A percentile compares a stretch with the other conserved stretches of the same genome.
Conservation (phyloP, 2,888 invertebrate genomes). For the Elegia similella region DNA sequence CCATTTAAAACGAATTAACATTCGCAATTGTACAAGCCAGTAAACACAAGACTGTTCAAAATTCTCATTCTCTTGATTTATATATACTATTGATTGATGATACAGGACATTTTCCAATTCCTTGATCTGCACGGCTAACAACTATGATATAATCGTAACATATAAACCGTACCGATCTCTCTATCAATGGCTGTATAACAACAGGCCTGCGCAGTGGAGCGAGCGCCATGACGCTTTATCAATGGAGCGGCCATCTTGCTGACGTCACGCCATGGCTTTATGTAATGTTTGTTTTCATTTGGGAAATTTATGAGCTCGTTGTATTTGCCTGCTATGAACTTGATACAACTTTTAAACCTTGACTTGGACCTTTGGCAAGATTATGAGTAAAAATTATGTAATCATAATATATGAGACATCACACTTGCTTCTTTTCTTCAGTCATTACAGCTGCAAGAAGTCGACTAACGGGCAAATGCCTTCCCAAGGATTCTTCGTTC, state of each 20-base stretch:
- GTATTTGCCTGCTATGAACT: slow-evolving; percentile 10
- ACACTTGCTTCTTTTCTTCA: too few species aligned
- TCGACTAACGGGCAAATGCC: too few species aligned
- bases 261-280: slow-evolving; percentile 69
- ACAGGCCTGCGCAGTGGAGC: slow-evolving; percentile 47
- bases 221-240: slow-evolving; percentile 60
- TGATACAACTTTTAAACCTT: background rate
- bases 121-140: background rate
- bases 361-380: background rate
- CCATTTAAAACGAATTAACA: too few species aligned
- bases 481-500: too few species aligned
- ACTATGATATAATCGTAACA: slow-evolving; percentile 27
- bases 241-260: slow-evolving; percentile 71
- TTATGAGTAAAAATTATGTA: too few species aligned
- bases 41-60: too few species aligned
- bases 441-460: too few species aligned
- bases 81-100: too few species aligned
- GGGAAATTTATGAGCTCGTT: slow-evolving; percentile 43
- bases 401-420: too few species aligned
- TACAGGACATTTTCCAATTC: too few species aligned
- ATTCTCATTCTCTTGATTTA: too few species aligned
- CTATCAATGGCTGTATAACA: slow-evolving; percentile 72
- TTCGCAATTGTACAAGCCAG: too few species aligned
- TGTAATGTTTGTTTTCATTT: slow-evolving; percentile 67
- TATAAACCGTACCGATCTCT: slow-evolving; percentile 42